Conservation (phyloP, 2,888 invertebrate genomes). For the Phanerotoma sp. region DNA sequence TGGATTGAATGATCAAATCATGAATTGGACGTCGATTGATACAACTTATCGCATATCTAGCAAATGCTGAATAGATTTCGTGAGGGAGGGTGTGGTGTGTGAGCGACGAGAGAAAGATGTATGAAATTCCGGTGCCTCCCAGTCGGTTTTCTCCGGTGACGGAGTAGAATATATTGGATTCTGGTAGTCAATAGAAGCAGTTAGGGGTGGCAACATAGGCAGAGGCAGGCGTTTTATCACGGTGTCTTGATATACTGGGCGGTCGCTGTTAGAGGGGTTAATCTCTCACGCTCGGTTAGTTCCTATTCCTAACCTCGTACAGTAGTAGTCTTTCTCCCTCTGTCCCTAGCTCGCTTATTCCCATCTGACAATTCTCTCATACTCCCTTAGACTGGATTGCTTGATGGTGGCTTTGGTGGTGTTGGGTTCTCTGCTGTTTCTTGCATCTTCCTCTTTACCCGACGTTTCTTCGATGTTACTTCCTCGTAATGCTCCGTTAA, state of each 20-base stretch:
- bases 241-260: slow-evolving; percentile 56
- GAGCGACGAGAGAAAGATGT: slow-evolving; percentile 44
- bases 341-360: slow-evolving; percentile 24
- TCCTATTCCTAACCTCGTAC: slow-evolving; percentile 55
- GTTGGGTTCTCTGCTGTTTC: slow-evolving; percentile 27
- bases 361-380: slow-evolving; percentile 9
- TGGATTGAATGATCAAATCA: not conserved
- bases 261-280: slow-evolving; percentile 56
- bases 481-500: not conserved
- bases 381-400: slow-evolving; percentile 20
- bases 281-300: slow-evolving; percentile 58
- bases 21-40: not conserved
- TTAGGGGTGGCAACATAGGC: slow-evolving; percentile 55
- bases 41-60: not conserved
- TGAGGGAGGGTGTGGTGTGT: not conserved
- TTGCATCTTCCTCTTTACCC: slow-evolving; percentile 33
- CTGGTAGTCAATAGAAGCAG: slow-evolving; percentile 57
- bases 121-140: slow-evolving; percentile 56
- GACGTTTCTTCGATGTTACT: no score
- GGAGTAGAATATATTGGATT: slow-evolving; percentile 55
- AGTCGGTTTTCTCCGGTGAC: slow-evolving; percentile 51
- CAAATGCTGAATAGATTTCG: slow-evolving; percentile 10
- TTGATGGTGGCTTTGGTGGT: slow-evolving; percentile 27
- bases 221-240: slow-evolving; percentile 56
- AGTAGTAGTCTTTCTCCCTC: slow-evolving; percentile 25